Evolutionary conservation across 2,888 invertebrate species (phyloP).

Genomic region (Ceraclea dissimilis): DNA sequence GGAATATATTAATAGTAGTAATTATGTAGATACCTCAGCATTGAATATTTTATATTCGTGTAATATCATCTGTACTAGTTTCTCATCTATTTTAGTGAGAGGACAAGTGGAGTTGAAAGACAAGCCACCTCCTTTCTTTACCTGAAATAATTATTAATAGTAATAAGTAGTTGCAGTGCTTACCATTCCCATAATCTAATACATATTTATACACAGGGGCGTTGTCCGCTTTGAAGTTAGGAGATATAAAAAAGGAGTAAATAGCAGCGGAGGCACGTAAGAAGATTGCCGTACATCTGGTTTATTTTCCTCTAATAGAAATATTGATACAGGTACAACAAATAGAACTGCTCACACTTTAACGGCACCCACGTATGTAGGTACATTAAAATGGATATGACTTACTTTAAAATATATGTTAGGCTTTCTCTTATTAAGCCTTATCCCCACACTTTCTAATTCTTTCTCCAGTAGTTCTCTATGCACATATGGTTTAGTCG

Average conservation of each 20-base stretch:
- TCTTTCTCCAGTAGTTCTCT: constrained; percentile 85
- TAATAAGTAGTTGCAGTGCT: constrained; percentile 5
- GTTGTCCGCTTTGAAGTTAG: too few relatives aligned
- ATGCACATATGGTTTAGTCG: constrained; percentile 96
- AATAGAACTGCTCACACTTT: too few relatives aligned
- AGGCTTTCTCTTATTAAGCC: constrained; percentile 90
- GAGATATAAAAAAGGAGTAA: too few relatives aligned
- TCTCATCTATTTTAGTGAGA: constrained; percentile 89
- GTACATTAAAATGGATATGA: too few relatives aligned
- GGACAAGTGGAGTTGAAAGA: constrained; percentile 96
- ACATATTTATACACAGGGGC: too few relatives aligned
- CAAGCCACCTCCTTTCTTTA: constrained; percentile 92
- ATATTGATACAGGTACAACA: too few relatives aligned
- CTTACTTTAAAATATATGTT: constrained; percentile 95
- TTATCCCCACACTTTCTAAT: constrained; percentile 94
- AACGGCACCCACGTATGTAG: too few relatives aligned
- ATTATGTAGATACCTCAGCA: constrained; percentile 62
- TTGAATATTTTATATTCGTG: constrained; percentile 98
- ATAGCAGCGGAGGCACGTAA: too few relatives aligned
- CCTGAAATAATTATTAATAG: too few relatives aligned
- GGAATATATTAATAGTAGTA: neutral
- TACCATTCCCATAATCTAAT: too few relatives aligned
- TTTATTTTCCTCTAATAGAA: too few relatives aligned
- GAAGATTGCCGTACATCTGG: too few relatives aligned
- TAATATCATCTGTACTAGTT: constrained; percentile 94